A percentile compares a stretch with the other conserved stretches of the same genome.
These are phyloP conservation scores for Drosophila maculinotata DNA, from an alignment of 2,888 invertebrate species.

Conservation along the genomic window DNA sequence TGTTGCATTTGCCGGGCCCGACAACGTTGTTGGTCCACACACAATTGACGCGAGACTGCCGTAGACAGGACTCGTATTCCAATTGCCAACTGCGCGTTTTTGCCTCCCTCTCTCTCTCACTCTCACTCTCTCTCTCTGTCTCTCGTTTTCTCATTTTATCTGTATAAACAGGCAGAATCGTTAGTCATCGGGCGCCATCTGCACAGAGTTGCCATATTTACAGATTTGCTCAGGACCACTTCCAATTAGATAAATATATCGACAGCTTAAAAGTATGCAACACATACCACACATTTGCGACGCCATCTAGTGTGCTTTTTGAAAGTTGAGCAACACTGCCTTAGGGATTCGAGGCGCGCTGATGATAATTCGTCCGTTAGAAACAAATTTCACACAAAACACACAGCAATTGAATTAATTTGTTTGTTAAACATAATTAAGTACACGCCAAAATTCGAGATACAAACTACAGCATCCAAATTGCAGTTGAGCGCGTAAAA, in stretches of 20 bases:
- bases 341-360: constrained; percentile 6
- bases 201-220: constrained; percentile 10
- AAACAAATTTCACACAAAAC: not conserved
- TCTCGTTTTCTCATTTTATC: constrained; percentile 1
- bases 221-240: not conserved
- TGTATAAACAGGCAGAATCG: not conserved
- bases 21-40: constrained; percentile 58
- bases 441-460: constrained; percentile 7
- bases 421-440: not conserved
- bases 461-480: constrained; percentile 5
- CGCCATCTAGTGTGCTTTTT: constrained; percentile 36
- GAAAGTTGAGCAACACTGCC: not conserved
- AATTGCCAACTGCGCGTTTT: constrained; percentile 28
- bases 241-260: not conserved
- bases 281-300: not conserved
- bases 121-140: not conserved
- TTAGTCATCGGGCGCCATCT: constrained; percentile 6
- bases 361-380: constrained; percentile 11
- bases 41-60: constrained; percentile 59
- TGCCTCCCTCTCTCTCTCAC: constrained; percentile 5
- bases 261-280: constrained; percentile 20
- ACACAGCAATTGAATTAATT: not conserved
- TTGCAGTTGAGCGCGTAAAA: constrained; percentile 11
- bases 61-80: constrained; percentile 30
- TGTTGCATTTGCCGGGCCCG: constrained; percentile 50